Evolutionary conservation across 2,888 invertebrate species (phyloP), one percentile per base, ranked within the genome.

Genomic region (Ametastegia equiseti): DNA sequence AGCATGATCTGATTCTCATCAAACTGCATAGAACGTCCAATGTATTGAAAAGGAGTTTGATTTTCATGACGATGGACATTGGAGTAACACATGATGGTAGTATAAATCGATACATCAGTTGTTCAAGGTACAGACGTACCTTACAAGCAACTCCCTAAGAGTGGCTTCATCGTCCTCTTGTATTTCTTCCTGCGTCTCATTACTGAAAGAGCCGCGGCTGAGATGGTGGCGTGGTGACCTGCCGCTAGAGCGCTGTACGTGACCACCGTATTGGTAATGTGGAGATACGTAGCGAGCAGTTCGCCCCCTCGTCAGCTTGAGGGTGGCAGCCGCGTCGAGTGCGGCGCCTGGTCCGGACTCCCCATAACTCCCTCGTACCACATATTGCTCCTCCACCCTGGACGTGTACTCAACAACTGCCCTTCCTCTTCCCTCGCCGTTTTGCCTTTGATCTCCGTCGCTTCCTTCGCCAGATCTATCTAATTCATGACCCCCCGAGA

Each of bases 101-200:
- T 75, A 75, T 54, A 45, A 27, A 27, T 47, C 42, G 47, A 71
- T 45, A 75, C 33, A 75, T 54, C 71, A 71, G 75, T 75, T 13
- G 75, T 75, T 78, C 39, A 42, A 57, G 78, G 78, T 78, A 78
- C 78, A 54, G 93, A 94, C 93, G 93, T 96, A 96, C 97, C 97
- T 97, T 96, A 97, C 96, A 94, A 97, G 97, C 94, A 97, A 95
- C 95, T 97, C 97, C 95, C 97, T 96, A 94, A 97, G 96, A 94
- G 97, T 97, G 93, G 97, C 96, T 94, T 97, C 97, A 95, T 97
- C 97, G 92, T 94, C 94, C 92, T 93, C 93, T 92, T 93, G 93
- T 93, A 93, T 92, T 94, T 97, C 96, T 94, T 95, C 95, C 94
- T 95, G 94, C 95, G 95, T 94, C 94, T 95, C 95, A 96, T 96